Base-by-base conservation (phyloP, 2,113 vertebrate species). In the Nansenia antarctica region DNA sequence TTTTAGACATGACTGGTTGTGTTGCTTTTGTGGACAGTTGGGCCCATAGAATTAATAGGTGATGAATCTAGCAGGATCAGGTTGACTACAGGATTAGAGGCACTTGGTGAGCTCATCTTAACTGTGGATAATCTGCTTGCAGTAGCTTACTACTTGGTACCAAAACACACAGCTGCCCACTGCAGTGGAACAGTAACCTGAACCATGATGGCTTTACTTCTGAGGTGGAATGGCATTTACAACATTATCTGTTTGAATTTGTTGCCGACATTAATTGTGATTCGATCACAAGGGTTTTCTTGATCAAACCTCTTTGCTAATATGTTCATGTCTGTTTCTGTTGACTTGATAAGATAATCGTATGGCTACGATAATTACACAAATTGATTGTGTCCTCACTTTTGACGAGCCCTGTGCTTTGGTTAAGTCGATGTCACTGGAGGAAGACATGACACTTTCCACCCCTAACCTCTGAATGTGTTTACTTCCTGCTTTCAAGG, bases 41-140 rank as follows among this genome's bases (percentile, higher is more conserved):
- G 8, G n/a, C 5, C 2, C 20, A 49, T 5, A 22, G 2, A 2
- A 14, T 62, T 62, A 47, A 42, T 63, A 66, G 73, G 71, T 81
- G 82, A 79, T 72, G 47, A 81, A 74, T 75, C 26, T 31, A 62
- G 54, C 42, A 81, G 76, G 78, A 85, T 85, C 42, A 76, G 55
- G 65, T 65, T 49, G 58, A 26, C 68, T 73, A 12, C 67, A 52
- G 64, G 39, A 85, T 47, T 49, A 6, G n/a, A 52, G 60, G 29
- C 67, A 47, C 71, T 78, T 63, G 7, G 22, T 68, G 31, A 29
- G 32, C 68, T 72, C 53, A 72, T 67, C 66, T 66, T 78, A 47
- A 45, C 62, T 20, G 15, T 31, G 61, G 32, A 35, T 42, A 15
- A 42, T 42, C 39, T 15, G 39, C 12, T 5, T 42, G n/a, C 35